Conservation (phyloP, 2,113 vertebrate species). For the Corvus hawaiiensis region DNA sequence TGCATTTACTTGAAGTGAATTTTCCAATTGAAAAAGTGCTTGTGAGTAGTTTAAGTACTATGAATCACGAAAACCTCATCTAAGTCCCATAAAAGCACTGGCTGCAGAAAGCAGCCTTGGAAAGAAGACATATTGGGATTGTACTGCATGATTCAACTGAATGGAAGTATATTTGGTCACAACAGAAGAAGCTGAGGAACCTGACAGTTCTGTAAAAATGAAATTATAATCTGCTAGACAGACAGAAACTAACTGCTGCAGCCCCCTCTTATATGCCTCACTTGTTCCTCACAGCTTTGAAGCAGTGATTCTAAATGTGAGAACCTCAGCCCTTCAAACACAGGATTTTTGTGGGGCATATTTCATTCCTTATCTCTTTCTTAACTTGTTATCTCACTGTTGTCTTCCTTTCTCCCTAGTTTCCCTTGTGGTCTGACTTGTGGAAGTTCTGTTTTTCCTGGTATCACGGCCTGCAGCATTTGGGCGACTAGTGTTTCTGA, state of each 20-base stretch:
- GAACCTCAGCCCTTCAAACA: background rate
- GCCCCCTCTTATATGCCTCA: background rate
- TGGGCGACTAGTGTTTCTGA: background rate
- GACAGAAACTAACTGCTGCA: constrained; percentile 1
- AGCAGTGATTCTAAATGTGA: background rate
- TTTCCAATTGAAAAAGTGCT: constrained; percentile 81
- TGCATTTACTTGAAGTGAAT: constrained; percentile 79
- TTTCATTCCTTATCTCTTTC: background rate
- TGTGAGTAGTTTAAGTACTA: constrained; percentile 73
- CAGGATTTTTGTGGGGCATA: background rate
- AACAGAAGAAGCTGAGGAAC: constrained; percentile 57
- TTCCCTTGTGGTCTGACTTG: background rate
- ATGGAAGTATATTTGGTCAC: constrained; percentile 69
- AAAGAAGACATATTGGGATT: constrained; percentile 64
- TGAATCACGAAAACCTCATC: constrained; percentile 80
- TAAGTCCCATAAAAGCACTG: constrained; percentile 71
- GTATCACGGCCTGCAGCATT: background rate
- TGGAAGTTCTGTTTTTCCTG: background rate
- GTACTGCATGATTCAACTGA: constrained; percentile 71
- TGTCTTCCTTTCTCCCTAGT: background rate
- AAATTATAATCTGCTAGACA: constrained; percentile 31
- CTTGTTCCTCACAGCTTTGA: background rate
- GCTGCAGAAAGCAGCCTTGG: constrained; percentile 68
- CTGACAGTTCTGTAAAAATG: constrained; percentile 52
- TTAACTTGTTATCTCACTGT: background rate